Evolutionary conservation across 2,797 vertebrate genomes (phyloP).

Genomic region (Rousettus madagascariensis): DNA sequence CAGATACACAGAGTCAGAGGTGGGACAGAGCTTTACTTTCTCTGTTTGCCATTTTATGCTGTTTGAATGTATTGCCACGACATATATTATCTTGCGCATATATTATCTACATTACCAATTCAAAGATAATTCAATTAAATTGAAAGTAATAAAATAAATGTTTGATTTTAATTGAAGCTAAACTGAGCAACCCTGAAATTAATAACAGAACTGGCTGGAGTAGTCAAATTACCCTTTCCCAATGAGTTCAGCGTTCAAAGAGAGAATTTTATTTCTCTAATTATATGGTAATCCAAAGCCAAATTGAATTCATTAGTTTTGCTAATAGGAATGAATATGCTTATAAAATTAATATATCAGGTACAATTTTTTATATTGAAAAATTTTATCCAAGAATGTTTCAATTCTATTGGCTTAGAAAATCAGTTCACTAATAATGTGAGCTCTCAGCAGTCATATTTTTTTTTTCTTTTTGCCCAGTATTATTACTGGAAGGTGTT

Average conservation of each 20-base stretch:
- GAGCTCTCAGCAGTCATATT: background rate
- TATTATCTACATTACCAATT: constrained; percentile 56
- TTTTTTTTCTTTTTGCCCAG: background rate
- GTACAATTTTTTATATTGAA: constrained; percentile 25
- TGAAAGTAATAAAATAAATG: constrained; percentile 76
- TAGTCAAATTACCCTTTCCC: constrained; percentile 61
- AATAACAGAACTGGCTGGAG: constrained; percentile 68
- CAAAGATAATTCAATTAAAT: constrained; percentile 64
- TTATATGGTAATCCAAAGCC: constrained; percentile 61
- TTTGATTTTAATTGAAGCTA: constrained; percentile 76
- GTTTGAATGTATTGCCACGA: constrained; percentile 52
- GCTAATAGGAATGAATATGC: constrained; percentile 63
- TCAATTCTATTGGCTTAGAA: constrained; percentile 46
- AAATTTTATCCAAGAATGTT: constrained; percentile 48
- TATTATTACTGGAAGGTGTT: background rate
- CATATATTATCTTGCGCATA: constrained; percentile 42
- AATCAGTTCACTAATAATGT: background rate
- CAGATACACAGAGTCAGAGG: background rate
- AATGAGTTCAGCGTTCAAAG: constrained; percentile 49
- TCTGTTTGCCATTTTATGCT: constrained; percentile 13
- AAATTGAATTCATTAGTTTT: constrained; percentile 73
- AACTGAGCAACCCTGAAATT: constrained; percentile 72
- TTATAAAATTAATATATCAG: constrained; percentile 69
- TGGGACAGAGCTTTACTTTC: background rate
- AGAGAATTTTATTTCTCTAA: constrained; percentile 74